phyloP scores from a whole-genome alignment of 2,888 invertebrate species.

The Rhingia rostrata region DNA sequence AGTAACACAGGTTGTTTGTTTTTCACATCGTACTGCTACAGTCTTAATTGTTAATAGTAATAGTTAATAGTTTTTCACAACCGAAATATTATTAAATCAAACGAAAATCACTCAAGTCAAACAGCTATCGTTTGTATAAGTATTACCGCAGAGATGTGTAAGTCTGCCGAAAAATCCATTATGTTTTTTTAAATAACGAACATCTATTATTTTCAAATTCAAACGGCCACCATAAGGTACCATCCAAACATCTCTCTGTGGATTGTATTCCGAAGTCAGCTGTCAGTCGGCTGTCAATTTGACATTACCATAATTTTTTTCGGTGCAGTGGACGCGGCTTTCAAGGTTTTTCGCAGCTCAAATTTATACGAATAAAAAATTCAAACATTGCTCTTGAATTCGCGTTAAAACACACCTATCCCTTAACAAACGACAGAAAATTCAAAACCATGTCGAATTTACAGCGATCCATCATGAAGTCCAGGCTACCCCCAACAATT shows the following conservation, averaged over 20 bases:
- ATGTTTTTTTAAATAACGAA: background rate
- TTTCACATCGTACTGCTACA: too few relatives aligned
- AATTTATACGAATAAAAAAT: constrained; percentile 13
- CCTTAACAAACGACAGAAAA: constrained; percentile 1
- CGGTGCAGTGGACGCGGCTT: constrained; percentile 66
- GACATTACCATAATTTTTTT: constrained; percentile 53
- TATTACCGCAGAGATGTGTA: too few relatives aligned
- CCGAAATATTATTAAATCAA: too few relatives aligned
- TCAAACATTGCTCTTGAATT: constrained; percentile 2
- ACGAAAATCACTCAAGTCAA: too few relatives aligned
- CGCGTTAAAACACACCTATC: background rate
- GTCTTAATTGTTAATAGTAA: too few relatives aligned
- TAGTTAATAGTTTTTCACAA: too few relatives aligned
- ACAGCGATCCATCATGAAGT: constrained; percentile 88
- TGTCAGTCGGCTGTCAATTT: constrained; percentile 46
- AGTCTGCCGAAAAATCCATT: too few relatives aligned
- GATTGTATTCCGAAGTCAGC: constrained; percentile 29
- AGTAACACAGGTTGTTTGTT: too few relatives aligned
- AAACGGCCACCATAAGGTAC: constrained; percentile 3
- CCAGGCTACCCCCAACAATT: constrained; percentile 86
- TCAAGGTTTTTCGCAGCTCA: constrained; percentile 68
- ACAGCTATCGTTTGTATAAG: too few relatives aligned
- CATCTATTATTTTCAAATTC: background rate
- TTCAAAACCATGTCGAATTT: constrained; percentile 86
- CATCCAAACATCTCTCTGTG: constrained; percentile 35